Conservation (phyloP, 1,140 invertebrate species). For the Holcopasites calliopsidis region DNA sequence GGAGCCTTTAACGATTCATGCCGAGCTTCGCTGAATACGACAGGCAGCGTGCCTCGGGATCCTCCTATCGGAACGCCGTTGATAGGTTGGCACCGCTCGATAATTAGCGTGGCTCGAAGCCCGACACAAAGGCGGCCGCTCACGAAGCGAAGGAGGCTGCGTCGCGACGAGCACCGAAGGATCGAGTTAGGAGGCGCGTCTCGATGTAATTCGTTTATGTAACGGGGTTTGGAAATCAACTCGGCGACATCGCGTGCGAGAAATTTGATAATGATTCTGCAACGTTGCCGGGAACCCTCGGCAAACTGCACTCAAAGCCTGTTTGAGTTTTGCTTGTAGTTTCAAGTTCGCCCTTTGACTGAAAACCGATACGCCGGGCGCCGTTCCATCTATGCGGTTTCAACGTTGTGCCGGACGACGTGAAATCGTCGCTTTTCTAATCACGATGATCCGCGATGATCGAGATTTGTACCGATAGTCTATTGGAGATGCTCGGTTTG, state of each 20-base stretch:
- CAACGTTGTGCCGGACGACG: no score
- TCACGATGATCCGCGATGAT: no score
- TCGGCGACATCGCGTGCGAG: background rate
- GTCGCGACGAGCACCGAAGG: background rate
- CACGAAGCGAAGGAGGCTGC: conserved; percentile 4
- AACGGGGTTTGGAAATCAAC: conserved; percentile 7
- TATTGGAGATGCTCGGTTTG: background rate
- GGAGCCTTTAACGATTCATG: conserved; percentile 49
- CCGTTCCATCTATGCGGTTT: no score
- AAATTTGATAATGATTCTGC: conserved; percentile 6
- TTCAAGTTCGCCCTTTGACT: no score
- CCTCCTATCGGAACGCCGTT: background rate
- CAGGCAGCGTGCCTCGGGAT: background rate
- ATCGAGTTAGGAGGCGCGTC: background rate
- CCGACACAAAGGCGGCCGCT: conserved; percentile 27
- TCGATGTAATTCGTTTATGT: conserved; percentile 23
- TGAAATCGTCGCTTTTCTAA: no score
- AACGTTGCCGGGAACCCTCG: background rate
- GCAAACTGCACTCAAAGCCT: background rate
- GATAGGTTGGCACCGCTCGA: conserved; percentile 35
- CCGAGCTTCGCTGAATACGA: background rate
- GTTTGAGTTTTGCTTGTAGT: background rate
- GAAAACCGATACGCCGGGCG: no score
- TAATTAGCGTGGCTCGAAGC: conserved; percentile 36
- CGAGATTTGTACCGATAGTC: no score